Evolutionary conservation across 92 coral and sea anemone genomes (phyloP).

Genomic region (Parazoanthus atlanticus): DNA sequence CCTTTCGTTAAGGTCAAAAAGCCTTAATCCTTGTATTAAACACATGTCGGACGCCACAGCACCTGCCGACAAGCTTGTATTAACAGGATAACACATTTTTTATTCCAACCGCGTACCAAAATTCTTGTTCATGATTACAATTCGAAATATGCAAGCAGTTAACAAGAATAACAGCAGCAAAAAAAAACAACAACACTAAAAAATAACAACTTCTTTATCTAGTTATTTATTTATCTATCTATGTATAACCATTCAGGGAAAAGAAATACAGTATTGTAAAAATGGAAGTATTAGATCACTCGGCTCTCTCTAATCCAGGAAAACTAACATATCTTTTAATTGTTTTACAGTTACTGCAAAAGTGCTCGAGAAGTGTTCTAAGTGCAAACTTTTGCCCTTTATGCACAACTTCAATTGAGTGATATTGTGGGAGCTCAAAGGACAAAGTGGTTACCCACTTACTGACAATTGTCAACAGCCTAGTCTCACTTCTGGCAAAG

Average conservation of each 20-base stretch:
- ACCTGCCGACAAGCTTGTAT: not conserved
- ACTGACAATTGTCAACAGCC: not conserved
- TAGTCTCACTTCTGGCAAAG: not conserved
- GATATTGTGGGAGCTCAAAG: not conserved
- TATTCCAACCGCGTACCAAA: not conserved
- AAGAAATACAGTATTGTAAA: too few relatives aligned
- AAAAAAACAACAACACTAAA: too few relatives aligned
- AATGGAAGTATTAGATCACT: too few relatives aligned
- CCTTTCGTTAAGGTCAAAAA: constrained; percentile 17
- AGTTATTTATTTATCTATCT: too few relatives aligned
- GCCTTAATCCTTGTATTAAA: not conserved
- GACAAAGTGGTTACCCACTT: not conserved
- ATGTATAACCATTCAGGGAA: too few relatives aligned
- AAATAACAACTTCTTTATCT: too few relatives aligned
- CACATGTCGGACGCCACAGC: not conserved
- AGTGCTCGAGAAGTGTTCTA: not conserved
- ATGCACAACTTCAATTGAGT: not conserved
- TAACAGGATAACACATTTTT: not conserved
- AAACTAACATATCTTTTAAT: too few relatives aligned
- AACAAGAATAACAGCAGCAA: not conserved
- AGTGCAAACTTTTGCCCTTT: not conserved
- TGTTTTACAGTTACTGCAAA: not conserved
- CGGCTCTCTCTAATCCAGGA: too few relatives aligned
- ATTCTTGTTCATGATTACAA: not conserved
- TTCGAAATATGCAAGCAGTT: not conserved